phyloP scores from a whole-genome alignment of 2,888 invertebrate genomes.

The Luperina nickerlii region DNA sequence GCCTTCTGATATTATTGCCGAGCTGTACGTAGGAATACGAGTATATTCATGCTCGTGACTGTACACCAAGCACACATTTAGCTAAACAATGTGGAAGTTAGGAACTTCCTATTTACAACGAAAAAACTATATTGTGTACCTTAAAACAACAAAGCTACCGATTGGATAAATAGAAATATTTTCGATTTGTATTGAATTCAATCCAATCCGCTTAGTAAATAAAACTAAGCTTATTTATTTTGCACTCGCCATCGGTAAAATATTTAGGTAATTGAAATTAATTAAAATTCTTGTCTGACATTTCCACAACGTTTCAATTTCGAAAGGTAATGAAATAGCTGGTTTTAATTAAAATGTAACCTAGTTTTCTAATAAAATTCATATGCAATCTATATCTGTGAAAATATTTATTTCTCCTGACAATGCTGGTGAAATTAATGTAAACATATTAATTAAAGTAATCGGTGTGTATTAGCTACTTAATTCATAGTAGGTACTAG shows the following conservation, averaged over 20 bases:
- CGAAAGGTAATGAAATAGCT: background rate
- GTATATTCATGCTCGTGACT: background rate
- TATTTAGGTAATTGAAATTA: background rate
- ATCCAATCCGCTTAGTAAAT: background rate
- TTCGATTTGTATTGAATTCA: background rate
- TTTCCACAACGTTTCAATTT: constrained; percentile 6
- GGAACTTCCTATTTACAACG: background rate
- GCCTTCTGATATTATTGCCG: no score
- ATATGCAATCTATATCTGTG: background rate
- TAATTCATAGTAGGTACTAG: background rate
- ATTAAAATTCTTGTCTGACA: background rate
- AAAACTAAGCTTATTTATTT: background rate
- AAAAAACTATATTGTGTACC: background rate
- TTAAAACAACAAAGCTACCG: background rate
- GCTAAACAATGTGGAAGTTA: background rate
- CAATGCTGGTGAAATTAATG: background rate
- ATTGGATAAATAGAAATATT: background rate
- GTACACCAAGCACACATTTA: background rate
- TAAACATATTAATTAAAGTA: background rate
- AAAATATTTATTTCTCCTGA: background rate
- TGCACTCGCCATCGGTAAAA: background rate
- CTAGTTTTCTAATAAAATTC: background rate
- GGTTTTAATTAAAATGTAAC: background rate
- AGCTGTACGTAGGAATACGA: background rate
- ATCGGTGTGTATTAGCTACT: background rate